Evolutionary conservation across 1,140 invertebrate genomes (phyloP).

Genomic region (Papilio polytes): DNA sequence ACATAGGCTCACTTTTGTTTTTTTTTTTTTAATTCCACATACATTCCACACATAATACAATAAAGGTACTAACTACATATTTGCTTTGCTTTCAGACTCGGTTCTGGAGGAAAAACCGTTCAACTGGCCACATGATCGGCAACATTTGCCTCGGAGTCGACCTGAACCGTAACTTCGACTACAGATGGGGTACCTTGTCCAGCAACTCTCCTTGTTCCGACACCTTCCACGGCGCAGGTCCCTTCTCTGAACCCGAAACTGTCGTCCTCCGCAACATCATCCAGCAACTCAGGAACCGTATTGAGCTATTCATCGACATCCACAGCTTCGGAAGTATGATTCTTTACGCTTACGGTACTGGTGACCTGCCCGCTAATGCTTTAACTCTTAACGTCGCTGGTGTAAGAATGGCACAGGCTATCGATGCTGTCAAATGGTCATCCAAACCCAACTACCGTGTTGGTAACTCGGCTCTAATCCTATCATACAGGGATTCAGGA

Average conservation of each 20-base stretch:
- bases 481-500: conserved; percentile 52
- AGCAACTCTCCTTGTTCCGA: conserved; percentile 85
- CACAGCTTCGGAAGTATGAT: conserved; percentile 88
- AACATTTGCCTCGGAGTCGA: conserved; percentile 85
- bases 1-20: too few species aligned
- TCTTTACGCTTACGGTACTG: conserved; percentile 75
- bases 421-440: conserved; percentile 50
- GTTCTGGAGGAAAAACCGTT: conserved; percentile 85
- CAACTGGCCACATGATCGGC: conserved; percentile 45
- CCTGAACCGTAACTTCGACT: conserved; percentile 87
- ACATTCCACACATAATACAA: too few species aligned
- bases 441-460: conserved; percentile 46
- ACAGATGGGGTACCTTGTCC: conserved; percentile 86
- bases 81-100: conserved; percentile 22
- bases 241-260: conserved; percentile 89
- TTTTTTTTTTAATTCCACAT: too few species aligned
- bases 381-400: conserved; percentile 52
- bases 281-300: conserved; percentile 63
- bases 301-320: conserved; percentile 85
- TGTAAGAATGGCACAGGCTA: conserved; percentile 58
- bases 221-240: conserved; percentile 85
- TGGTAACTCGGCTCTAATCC: conserved; percentile 32
- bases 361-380: conserved; percentile 53
- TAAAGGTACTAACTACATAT: neutral
- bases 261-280: conserved; percentile 80